Percentiles rank a stretch among this genome's conserved stretches.
phyloP scores from a whole-genome alignment of 2,797 vertebrate genomes.

The Myripristis murdjan region DNA sequence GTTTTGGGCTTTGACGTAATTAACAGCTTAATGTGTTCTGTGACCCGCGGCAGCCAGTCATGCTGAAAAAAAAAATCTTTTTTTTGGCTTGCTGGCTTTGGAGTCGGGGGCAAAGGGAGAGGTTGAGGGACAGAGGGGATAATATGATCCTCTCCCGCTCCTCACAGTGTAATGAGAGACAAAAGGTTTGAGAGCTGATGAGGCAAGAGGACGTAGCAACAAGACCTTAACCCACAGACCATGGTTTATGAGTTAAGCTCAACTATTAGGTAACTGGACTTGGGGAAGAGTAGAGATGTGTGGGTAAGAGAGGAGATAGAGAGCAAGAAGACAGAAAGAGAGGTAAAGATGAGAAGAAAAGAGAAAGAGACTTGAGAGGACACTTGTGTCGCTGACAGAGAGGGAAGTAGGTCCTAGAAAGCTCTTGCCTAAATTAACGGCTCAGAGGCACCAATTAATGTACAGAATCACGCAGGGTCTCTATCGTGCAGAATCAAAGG shows the following conservation, averaged over 20 bases:
- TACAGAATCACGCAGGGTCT: conserved; percentile 70
- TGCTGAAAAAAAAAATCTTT: conserved; percentile 61
- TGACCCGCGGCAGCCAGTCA: conserved; percentile 76
- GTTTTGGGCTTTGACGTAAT: conserved; percentile 79
- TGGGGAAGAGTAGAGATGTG: conserved; percentile 14
- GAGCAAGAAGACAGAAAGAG: conserved; percentile 21
- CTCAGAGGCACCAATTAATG: conserved; percentile 80
- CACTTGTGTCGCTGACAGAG: conserved; percentile 59
- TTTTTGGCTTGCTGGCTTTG: conserved; percentile 44
- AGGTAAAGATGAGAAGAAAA: background rate
- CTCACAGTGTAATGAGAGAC: conserved; percentile 19
- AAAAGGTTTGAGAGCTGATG: background rate
- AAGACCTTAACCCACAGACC: background rate
- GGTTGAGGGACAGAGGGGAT: conserved; percentile 46
- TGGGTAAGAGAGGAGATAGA: conserved; percentile 2
- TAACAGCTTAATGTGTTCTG: conserved; percentile 76
- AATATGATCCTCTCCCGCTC: conserved; percentile 44
- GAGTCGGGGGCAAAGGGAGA: conserved; percentile 21
- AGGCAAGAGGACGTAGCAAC: conserved; percentile 18
- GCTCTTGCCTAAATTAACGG: conserved; percentile 71
- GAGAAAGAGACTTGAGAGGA: conserved; percentile 43
- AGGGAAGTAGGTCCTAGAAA: conserved; percentile 71
- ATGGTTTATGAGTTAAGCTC: conserved; percentile 40
- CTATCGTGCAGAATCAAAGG: conserved; percentile 73
- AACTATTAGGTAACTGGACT: conserved; percentile 42